Percentiles rank a stretch among this genome's conserved stretches.
These are phyloP conservation scores for Dufourea novaeangliae DNA, from an alignment of 1,140 invertebrate species.

Conservation along the genomic window DNA sequence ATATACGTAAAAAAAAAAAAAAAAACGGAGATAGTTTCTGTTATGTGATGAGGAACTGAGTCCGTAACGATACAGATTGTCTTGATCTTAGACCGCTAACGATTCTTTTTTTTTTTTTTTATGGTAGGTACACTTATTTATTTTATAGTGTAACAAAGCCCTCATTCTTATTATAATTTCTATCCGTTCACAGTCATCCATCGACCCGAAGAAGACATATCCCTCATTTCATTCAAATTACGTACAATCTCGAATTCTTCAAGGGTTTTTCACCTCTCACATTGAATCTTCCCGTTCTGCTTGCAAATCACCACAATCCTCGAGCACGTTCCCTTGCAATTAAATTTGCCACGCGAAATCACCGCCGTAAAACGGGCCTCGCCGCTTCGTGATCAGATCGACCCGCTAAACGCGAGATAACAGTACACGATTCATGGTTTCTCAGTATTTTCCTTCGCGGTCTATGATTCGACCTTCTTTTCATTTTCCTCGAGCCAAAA, in stretches of 20 bases:
- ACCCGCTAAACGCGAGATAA: neutral
- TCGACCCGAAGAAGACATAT: no score
- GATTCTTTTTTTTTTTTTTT: no score
- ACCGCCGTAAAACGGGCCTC: neutral
- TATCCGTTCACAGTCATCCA: no score
- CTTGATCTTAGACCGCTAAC: no score
- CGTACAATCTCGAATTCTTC: neutral
- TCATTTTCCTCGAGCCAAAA: neutral
- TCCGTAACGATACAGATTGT: no score
- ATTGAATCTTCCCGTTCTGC: neutral
- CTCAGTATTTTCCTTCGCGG: neutral
- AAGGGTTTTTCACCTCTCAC: neutral
- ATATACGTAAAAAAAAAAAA: no score
- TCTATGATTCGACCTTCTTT: neutral
- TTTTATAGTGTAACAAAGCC: no score
- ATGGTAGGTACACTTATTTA: no score
- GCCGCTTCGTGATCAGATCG: neutral
- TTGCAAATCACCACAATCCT: neutral
- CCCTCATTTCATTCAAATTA: no score
- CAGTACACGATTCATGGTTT: neutral
- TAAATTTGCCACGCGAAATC: slow-evolving; percentile 31
- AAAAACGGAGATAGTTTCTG: no score
- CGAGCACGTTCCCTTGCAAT: neutral
- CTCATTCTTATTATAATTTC: no score
- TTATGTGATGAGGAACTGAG: no score